Base-by-base conservation (phyloP, 30 jellyfish, hydroid and myxozoan genomes). In the Phacellophora camtschatica region DNA sequence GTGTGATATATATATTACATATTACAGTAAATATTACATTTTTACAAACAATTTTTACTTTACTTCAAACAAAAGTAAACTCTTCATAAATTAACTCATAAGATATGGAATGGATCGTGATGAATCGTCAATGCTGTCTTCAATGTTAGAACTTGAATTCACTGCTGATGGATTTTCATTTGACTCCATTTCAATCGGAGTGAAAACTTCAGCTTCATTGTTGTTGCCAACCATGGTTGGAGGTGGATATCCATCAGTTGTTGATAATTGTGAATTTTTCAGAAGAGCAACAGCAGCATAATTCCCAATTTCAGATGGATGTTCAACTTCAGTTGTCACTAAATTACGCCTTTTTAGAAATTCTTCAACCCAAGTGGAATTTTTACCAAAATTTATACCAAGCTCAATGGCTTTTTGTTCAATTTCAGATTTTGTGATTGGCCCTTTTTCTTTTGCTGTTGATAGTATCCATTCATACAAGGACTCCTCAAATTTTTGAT, bases 181-280 rank as follows among this genome's bases (percentile, higher is more conserved):
- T 29, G 10, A 11, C 2, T 34, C 23, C 11, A n/a, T 24, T 15
- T 30, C 45, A 2, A 25, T 27, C 25, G 30, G n/a, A 33, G 51
- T 35, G 25, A 36, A 71, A 13, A 32, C 25, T 5, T 49, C 61
- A 12, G 36, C 53, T 20, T 64, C 91, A 42, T 35, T 69, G n/a
- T n/a, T n/a, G n/a, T n/a, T n/a, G 34, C 9, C 55, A 5, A 80
- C 82, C 91, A 80, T 80, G n/a, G 91, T 80, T 64, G 91, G 91
- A 24, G 75, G 66, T 10, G 56, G 25, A 27, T 45, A 64, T 2
- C 66, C 39, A 2, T 35, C 71, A 29, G 31, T 12, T 12, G 9
- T 22, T 22, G 13, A 36, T 15, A 24, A 42, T 15, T 71, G 48
- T 15, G 50, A 61, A 13, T 36, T 61, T 49, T 49, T 49, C 29